A percentile compares a stretch with the other conserved stretches of the same genome.
These are phyloP conservation scores for Mesorhabditis belari DNA, from an alignment of 2,888 invertebrate species.

Conservation along the genomic window DNA sequence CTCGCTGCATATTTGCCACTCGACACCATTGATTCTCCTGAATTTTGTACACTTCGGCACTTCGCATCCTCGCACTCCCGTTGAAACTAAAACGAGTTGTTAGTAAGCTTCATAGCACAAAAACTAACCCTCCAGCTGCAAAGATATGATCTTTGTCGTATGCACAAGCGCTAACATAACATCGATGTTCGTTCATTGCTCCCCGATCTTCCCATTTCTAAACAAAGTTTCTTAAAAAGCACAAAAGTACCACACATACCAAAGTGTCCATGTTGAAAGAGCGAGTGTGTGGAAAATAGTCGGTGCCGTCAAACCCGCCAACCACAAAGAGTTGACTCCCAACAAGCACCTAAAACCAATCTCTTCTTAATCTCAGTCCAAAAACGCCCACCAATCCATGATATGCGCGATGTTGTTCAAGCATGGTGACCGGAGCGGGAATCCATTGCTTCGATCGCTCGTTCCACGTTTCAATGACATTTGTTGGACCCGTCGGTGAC, in stretches of 20 bases:
- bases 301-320: not conserved
- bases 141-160: constrained; percentile 11
- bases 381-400: not conserved
- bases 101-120: too few species aligned
- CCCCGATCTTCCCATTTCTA: not conserved
- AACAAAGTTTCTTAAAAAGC: not conserved
- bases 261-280: not conserved
- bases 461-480: not conserved
- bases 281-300: not conserved
- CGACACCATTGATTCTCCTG: not conserved
- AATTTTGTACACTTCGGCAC: constrained; percentile 13
- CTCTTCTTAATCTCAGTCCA: not conserved
- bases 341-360: not conserved
- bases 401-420: not conserved
- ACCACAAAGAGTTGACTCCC: not conserved
- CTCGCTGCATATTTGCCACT: not conserved
- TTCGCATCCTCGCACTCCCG: constrained; percentile 6
- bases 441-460: not conserved
- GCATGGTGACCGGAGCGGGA: not conserved
- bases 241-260: not conserved
- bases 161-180: constrained; percentile 13
- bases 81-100: too few species aligned
- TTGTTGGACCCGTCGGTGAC: not conserved
- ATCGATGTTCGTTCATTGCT: constrained; percentile 15
- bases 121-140: constrained; percentile 14